Conservation (phyloP, 2,888 invertebrate species). For the Phortica magna region DNA sequence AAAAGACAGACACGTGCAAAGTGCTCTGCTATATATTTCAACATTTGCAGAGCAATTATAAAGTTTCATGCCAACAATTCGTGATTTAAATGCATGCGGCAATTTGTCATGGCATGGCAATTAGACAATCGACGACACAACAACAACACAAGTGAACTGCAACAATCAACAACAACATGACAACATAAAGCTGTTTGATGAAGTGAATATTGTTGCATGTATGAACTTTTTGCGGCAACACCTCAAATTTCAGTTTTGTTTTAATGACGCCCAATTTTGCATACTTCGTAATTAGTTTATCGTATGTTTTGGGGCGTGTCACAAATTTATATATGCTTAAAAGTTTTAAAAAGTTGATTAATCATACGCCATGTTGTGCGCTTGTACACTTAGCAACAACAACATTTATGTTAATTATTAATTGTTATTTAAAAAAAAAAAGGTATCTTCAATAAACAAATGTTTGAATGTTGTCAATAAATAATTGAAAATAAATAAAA, state of each 20-base stretch:
- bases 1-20: too few relatives aligned
- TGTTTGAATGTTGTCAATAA: too few relatives aligned
- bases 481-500: too few relatives aligned
- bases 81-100: conserved; percentile 42
- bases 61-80: conserved; percentile 61
- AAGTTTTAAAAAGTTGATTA: neutral
- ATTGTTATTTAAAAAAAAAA: too few relatives aligned
- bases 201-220: neutral
- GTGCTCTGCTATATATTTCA: too few relatives aligned
- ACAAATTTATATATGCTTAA: too few relatives aligned
- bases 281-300: too few relatives aligned
- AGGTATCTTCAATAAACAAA: too few relatives aligned
- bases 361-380: conserved; percentile 1
- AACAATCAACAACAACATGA: conserved; percentile 45
- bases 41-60: neutral
- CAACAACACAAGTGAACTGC: conserved; percentile 44
- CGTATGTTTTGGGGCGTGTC: too few relatives aligned
- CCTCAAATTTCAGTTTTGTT: neutral
- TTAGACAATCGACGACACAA: conserved; percentile 27
- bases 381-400: too few relatives aligned
- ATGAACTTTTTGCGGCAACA: neutral
- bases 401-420: too few relatives aligned
- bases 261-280: too few relatives aligned
- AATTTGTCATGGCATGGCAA: conserved; percentile 42
- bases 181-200: neutral